Evolutionary conservation across 2,113 vertebrate species (phyloP).

Genomic region (Cygnus buccinator): DNA sequence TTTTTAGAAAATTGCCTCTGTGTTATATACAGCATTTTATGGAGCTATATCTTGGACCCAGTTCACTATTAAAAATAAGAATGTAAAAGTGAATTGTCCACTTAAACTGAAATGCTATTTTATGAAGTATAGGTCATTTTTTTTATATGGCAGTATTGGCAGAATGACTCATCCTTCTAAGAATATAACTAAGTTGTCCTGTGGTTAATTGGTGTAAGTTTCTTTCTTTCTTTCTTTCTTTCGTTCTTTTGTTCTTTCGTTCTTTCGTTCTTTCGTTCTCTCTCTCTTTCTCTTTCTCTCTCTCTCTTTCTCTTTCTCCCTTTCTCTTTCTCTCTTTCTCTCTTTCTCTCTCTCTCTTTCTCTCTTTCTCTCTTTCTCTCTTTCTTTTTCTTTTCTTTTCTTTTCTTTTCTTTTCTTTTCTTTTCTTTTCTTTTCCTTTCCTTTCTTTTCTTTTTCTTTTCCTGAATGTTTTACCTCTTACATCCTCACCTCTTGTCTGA

Average conservation of each 20-base stretch:
- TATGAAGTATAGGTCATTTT: slow-evolving; percentile 25
- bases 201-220: slow-evolving; percentile 8
- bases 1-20: slow-evolving; percentile 53
- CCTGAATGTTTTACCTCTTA: slow-evolving; percentile 2
- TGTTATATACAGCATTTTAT: slow-evolving; percentile 40
- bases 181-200: slow-evolving; percentile 22
- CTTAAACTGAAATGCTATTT: slow-evolving; percentile 53
- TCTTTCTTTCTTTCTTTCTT: neutral
- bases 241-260: too few relatives aligned
- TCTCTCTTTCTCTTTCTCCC: too few relatives aligned
- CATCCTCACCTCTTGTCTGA: neutral
- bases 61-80: slow-evolving; percentile 45
- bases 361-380: too few relatives aligned
- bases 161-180: slow-evolving; percentile 47
- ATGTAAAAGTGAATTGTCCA: slow-evolving; percentile 36
- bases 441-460: too few relatives aligned
- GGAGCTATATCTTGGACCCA: neutral
- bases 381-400: too few relatives aligned
- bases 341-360: too few relatives aligned
- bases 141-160: neutral
- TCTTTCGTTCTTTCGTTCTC: too few relatives aligned
- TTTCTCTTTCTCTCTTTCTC: too few relatives aligned
- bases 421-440: too few relatives aligned
- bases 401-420: too few relatives aligned
- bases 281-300: too few relatives aligned